A percentile compares a stretch with the other conserved stretches of the same genome.
phyloP scores from a whole-genome alignment of 2,113 vertebrate genomes.

The Protobothrops flavoviridis region DNA sequence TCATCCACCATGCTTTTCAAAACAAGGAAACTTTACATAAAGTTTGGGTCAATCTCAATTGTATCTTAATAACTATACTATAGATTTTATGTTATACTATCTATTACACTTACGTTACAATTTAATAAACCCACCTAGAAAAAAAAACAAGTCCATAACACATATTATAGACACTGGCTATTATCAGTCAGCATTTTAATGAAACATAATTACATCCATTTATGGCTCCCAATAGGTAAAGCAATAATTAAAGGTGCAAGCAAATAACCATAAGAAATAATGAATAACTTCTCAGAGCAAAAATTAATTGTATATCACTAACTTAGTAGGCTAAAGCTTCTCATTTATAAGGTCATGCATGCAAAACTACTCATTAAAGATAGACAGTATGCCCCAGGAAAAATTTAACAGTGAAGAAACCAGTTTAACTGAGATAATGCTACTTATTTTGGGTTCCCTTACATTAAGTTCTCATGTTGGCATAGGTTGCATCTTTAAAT shows the following conservation, averaged over 20 bases:
- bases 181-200: constrained; percentile 77
- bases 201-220: constrained; percentile 72
- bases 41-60: constrained; percentile 54
- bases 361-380: background rate
- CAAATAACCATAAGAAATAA: constrained; percentile 68
- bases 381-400: background rate
- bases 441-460: background rate
- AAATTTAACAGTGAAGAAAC: background rate
- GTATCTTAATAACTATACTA: constrained; percentile 57
- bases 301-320: constrained; percentile 68
- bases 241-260: constrained; percentile 69
- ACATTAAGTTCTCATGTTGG: background rate
- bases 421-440: background rate
- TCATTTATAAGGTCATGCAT: background rate
- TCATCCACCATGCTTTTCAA: background rate
- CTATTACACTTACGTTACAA: constrained; percentile 50
- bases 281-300: constrained; percentile 64
- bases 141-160: constrained; percentile 46
- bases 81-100: constrained; percentile 53
- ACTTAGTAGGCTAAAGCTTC: constrained; percentile 50
- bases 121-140: constrained; percentile 55
- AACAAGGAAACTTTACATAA: constrained; percentile 48
- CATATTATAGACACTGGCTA: constrained; percentile 55
- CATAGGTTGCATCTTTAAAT: background rate
- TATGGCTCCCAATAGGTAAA: constrained; percentile 72